Evolutionary conservation across 2,888 invertebrate species (phyloP).

Genomic region (Cinara cedri): DNA sequence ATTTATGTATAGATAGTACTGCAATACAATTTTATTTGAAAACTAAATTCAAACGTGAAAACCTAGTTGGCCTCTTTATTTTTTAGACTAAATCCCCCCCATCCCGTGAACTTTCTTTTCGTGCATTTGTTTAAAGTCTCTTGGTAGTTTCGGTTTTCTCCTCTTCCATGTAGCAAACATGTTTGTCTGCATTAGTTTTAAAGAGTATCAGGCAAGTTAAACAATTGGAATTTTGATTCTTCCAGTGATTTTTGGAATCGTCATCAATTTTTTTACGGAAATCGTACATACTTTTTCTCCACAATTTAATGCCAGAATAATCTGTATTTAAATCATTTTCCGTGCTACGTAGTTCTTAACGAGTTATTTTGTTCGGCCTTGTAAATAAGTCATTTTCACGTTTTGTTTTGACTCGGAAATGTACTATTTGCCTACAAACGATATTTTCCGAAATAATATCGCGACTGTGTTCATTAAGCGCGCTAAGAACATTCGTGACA

Average conservation of each 20-base stretch:
- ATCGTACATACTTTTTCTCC: not conserved
- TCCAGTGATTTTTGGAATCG: constrained; percentile 15
- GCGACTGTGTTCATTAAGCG: not conserved
- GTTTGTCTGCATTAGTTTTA: constrained; percentile 16
- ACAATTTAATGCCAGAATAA: not conserved
- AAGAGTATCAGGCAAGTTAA: constrained; percentile 9
- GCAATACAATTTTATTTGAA: too few species aligned
- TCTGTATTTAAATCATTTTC: not conserved
- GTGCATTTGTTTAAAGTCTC: too few species aligned
- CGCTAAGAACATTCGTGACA: not conserved
- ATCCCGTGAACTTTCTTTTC: too few species aligned
- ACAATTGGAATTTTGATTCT: constrained; percentile 1
- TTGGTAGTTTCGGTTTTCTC: too few species aligned
- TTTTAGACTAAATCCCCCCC: too few species aligned
- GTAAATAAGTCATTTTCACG: not conserved
- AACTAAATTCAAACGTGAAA: too few species aligned
- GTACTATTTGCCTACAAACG: not conserved
- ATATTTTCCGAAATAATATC: not conserved
- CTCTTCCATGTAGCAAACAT: not conserved
- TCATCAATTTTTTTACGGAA: not conserved
- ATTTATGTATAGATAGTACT: too few species aligned
- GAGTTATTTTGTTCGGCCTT: not conserved
- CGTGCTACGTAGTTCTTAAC: not conserved
- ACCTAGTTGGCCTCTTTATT: too few species aligned
- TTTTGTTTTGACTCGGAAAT: not conserved